Percentiles rank a stretch among this genome's conserved stretches.
These are phyloP conservation scores for Macropus fuliginosus DNA, from an alignment of 2,797 vertebrate genomes.

Conservation along the genomic window DNA sequence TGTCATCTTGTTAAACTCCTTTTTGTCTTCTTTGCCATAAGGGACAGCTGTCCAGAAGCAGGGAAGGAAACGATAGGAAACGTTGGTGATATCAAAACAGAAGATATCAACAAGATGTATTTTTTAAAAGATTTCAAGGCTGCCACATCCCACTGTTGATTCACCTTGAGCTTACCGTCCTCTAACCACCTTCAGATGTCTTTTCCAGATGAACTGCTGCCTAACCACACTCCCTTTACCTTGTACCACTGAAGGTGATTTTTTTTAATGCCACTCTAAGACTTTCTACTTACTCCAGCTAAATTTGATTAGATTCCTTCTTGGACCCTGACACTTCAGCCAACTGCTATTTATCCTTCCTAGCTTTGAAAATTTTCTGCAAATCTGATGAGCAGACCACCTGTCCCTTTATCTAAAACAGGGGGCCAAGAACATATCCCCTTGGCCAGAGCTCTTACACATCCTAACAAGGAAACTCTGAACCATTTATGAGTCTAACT, in stretches of 20 bases:
- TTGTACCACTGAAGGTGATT: not conserved
- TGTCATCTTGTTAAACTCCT: not conserved
- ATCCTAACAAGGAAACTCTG: not conserved
- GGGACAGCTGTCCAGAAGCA: not conserved
- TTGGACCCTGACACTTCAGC: not conserved
- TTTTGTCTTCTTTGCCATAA: not conserved
- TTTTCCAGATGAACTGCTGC: not conserved
- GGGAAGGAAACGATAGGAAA: not conserved
- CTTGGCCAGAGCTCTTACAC: not conserved
- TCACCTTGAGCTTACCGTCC: not conserved
- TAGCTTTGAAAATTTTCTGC: not conserved
- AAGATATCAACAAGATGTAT: not conserved
- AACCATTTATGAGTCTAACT: not conserved
- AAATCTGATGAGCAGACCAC: not conserved
- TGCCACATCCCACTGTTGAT: not conserved
- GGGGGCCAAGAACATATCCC: not conserved
- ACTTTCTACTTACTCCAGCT: not conserved
- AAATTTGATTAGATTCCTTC: not conserved
- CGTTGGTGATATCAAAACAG: not conserved
- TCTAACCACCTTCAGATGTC: not conserved
- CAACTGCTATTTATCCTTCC: not conserved
- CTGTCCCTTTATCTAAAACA: not conserved
- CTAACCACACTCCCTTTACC: not conserved
- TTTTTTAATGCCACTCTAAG: not conserved
- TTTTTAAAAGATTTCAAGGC: not conserved